Evolutionary conservation across 2,888 invertebrate genomes (phyloP).

Genomic region (Acanthosepion lycidas): DNA sequence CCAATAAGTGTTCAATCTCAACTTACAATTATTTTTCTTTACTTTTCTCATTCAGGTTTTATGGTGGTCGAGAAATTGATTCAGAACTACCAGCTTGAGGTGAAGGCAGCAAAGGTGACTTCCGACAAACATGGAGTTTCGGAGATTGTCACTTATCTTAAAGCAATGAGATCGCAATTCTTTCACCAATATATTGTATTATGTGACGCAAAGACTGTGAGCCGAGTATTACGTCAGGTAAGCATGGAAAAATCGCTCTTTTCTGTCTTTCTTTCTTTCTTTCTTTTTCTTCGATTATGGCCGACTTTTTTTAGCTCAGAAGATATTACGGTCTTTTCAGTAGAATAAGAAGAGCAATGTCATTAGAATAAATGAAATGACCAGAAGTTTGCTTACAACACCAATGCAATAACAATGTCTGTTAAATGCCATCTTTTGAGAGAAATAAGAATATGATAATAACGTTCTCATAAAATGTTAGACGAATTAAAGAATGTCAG

Average conservation of each 20-base stretch:
- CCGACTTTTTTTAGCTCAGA: too few species aligned
- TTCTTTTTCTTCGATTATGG: too few species aligned
- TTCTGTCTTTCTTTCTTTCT: neutral
- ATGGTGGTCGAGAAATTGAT: slow-evolving; percentile 41
- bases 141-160: slow-evolving; percentile 35
- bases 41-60: neutral
- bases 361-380: too few species aligned
- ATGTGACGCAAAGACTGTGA: slow-evolving; percentile 36
- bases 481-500: too few species aligned
- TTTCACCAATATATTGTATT: slow-evolving; percentile 47
- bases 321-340: too few species aligned
- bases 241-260: neutral
- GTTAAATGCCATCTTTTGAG: too few species aligned
- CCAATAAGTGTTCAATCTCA: neutral
- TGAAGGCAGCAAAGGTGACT: slow-evolving; percentile 60
- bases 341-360: too few species aligned
- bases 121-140: neutral
- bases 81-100: slow-evolving; percentile 51
- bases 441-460: too few species aligned
- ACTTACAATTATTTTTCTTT: neutral
- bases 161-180: neutral
- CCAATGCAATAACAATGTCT: too few species aligned
- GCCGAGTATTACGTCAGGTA: slow-evolving; percentile 45
- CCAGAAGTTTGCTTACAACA: too few species aligned
- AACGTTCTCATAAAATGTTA: too few species aligned